Base-by-base conservation (phyloP, 1,140 invertebrate species). In the Eubasilissa regina region DNA sequence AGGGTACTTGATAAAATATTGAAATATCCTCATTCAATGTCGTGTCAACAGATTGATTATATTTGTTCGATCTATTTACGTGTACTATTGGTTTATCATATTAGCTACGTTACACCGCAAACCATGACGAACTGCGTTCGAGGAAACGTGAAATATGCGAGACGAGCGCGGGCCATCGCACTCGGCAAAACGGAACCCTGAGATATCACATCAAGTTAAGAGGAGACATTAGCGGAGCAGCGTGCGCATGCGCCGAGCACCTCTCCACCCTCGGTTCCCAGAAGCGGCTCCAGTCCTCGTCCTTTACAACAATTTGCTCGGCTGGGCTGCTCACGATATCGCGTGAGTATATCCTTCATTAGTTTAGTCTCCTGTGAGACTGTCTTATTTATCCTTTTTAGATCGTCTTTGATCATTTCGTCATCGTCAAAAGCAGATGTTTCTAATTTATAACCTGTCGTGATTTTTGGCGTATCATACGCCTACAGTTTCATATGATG, bases 291-390 rank as follows among this genome's bases (percentile, higher is more conserved):
- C 13, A 21, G 19, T 48, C 6, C 15, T 43, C 21, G 17, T 13
- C 58, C 21, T 21, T 68, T 47, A 55, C 19, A 43, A 51, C 70
- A 79, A 79, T 79, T 79, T 79, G 78, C 72, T 75, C 45, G 47
- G 15, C 47, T 72, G 72, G 45, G 15, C 45, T 58, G 73, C 45
- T 55, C 78, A 79, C 78, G 78, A 79, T 72, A 79, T 79, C 58
- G 78, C 78, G 78, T 79, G 78, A 56, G 53, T 17, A 45, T 75
- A 75, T 79, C 72, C 78, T 79, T 79, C 78, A 75, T 79, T 79
- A 79, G 77, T 62, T 35, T 51, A 35, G 47, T 55, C 64, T 68
- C 44, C 64, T 68, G 60, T 15, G 19, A 25, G 35, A 51, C 21
- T 25, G 3, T n/a, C 25, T 64, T 64, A 35, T 25, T 64, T 64